Evolutionary conservation across 2,797 vertebrate species (phyloP), one percentile per base, ranked within the genome.

Genomic region (Mareca strepera): DNA sequence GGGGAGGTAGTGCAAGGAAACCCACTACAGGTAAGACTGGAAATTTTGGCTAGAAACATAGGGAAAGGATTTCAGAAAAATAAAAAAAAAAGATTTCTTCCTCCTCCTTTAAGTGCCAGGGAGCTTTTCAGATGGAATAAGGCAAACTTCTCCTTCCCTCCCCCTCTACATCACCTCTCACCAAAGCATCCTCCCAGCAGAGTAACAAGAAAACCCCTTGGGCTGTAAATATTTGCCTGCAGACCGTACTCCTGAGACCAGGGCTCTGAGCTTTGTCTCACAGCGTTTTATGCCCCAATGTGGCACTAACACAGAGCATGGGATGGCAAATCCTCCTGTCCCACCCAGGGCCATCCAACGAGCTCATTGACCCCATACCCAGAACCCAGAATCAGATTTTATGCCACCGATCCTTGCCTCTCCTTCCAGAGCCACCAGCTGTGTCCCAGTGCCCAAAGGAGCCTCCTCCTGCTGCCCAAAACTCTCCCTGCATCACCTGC

Each of bases 401-500:
- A 26, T 52, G 50, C 50, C 23, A 52, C 50, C 25, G 9, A 26
- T 52, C 25, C 25, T 52, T 52, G 14, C 25, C 26, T 25, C 10
- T 68, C 50, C 18, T 29, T 28, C 43, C 56, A 35, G 43, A 69
- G 50, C 22, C 75, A 52, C 64, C 53, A 81, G 41, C 35, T 26
- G 3, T 20, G 6, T 35, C 37, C 25, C 29, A 13, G 14, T 1
- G 1, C 29, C 75, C n/a, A 11, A 72, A 29, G 6, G 46, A 66
- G 41, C 59, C 43, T 63, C 53, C 48, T 58, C 43, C 68, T 48
- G 50, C 69, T 91, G 64, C 64, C 59, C 9, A 0, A 35, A 46
- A 44, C 0, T 1, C 35, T 44, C 59, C 17, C 23, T 20, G 37
- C 56, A 44, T 22, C 66, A 31, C 31, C 35, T 0, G 1, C 66